Evolutionary conservation across 2,797 vertebrate species (phyloP).

Genomic region (Pristis pectinata): DNA sequence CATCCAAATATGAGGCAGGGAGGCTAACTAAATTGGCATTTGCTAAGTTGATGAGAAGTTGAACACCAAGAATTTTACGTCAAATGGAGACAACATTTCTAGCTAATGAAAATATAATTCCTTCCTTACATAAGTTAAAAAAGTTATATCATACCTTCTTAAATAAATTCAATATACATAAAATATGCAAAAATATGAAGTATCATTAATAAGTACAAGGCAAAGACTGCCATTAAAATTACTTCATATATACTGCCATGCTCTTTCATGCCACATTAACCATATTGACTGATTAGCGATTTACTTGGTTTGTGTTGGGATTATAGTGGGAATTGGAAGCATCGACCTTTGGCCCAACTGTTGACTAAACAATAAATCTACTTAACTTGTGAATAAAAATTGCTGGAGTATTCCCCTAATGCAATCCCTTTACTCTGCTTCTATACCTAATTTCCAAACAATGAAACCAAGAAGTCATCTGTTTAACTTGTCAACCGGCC

Average conservation of each 20-base stretch:
- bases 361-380: constrained; percentile 18
- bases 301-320: background rate
- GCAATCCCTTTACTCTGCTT: background rate
- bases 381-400: background rate
- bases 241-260: background rate
- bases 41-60: background rate
- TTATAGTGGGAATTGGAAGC: background rate
- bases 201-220: background rate
- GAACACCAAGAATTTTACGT: background rate
- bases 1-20: background rate
- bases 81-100: background rate
- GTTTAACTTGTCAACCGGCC: background rate
- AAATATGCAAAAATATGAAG: background rate
- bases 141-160: background rate
- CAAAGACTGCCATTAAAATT: background rate
- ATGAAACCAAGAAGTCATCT: background rate
- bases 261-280: background rate
- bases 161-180: background rate
- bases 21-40: background rate
- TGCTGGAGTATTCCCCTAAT: background rate
- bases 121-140: background rate
- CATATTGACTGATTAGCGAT: background rate
- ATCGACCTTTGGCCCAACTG: background rate
- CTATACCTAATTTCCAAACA: constrained; percentile 6
- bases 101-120: background rate